These are phyloP conservation scores for Pachycephus smyrnensis DNA, from an alignment of 2,888 invertebrate species.

Conservation along the genomic window DNA sequence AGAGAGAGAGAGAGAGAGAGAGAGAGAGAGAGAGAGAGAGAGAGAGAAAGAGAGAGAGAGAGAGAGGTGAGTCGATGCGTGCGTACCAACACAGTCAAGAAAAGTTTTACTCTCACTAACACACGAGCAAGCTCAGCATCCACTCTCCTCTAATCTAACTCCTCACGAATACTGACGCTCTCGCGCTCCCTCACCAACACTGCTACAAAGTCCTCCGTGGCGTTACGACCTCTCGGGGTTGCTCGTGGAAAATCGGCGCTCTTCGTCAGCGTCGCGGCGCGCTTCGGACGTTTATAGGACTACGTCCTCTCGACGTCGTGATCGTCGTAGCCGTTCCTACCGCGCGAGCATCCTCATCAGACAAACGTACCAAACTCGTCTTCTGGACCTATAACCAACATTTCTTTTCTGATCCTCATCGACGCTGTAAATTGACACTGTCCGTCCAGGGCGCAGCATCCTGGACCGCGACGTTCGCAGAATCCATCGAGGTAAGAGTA, in stretches of 20 bases:
- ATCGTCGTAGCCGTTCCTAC: conserved; percentile 20
- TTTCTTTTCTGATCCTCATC: no score
- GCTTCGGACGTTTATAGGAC: conserved; percentile 46
- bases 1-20: no score
- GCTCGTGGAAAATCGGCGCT: conserved; percentile 57
- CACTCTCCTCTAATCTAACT: conserved; percentile 59
- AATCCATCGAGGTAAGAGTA: no score
- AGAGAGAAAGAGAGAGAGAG: conserved; percentile 23
- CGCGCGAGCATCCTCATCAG: conserved; percentile 11
- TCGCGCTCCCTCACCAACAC: conserved; percentile 34
- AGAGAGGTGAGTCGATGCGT: conserved; percentile 54
- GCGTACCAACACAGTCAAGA: conserved; percentile 59
- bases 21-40: conserved; percentile 29
- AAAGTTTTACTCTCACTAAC: conserved; percentile 65
- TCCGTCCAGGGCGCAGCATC: no score
- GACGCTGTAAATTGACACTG: no score
- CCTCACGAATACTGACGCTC: conserved; percentile 47
- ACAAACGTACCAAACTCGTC: background rate
- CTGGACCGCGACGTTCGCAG: no score
- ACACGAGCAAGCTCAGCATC: conserved; percentile 33
- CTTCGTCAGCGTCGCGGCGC: conserved; percentile 51
- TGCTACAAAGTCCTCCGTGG: conserved; percentile 46
- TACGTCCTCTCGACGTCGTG: conserved; percentile 35
- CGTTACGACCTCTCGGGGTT: conserved; percentile 50
- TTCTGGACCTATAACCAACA: no score